Conservation (phyloP, 2,113 vertebrate species). For the Petromus typicus region DNA sequence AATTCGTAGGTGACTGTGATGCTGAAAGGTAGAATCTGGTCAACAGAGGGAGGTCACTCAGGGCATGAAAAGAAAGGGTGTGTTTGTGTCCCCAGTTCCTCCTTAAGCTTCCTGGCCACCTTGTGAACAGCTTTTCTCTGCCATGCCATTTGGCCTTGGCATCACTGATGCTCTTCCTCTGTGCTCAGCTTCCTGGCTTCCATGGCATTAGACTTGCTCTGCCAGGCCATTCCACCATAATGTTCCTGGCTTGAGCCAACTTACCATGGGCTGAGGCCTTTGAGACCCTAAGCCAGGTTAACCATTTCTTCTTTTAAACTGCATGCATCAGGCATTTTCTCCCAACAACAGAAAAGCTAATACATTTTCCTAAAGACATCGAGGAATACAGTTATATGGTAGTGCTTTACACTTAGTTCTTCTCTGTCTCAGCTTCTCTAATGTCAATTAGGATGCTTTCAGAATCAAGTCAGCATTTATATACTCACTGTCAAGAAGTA, state of each 20-base stretch:
- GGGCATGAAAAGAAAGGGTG: neutral
- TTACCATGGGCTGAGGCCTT: neutral
- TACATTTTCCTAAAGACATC: neutral
- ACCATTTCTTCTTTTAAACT: neutral
- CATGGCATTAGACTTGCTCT: neutral
- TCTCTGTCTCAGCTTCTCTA: neutral
- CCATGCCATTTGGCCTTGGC: neutral
- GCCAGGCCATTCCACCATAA: neutral
- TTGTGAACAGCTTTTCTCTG: neutral
- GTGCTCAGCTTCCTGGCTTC: neutral
- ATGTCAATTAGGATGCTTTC: neutral
- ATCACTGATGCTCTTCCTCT: neutral
- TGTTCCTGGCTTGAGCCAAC: neutral
- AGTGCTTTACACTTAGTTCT: neutral
- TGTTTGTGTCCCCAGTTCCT: neutral
- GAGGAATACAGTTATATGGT: neutral
- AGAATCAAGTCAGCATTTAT: neutral
- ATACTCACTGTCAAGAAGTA: neutral
- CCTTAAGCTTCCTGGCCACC: neutral
- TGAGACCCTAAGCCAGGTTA: neutral
- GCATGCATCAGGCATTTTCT: neutral
- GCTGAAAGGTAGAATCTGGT: neutral
- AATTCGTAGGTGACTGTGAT: neutral
- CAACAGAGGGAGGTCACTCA: neutral
- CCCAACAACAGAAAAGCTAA: neutral